phyloP scores from a whole-genome alignment of 2,888 invertebrate genomes.

The Apotomis turbidana region DNA sequence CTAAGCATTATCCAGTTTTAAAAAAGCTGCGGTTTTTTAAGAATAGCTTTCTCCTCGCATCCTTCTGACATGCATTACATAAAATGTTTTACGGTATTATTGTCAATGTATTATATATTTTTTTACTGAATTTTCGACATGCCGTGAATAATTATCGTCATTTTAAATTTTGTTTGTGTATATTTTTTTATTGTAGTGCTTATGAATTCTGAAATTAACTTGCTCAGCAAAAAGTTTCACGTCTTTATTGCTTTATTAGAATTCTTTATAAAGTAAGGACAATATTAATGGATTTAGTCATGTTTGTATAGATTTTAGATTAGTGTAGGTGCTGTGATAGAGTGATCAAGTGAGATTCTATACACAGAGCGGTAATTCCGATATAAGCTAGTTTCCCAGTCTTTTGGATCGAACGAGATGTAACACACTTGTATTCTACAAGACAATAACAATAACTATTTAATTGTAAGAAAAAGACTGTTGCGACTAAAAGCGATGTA shows the following conservation, averaged over 20 bases:
- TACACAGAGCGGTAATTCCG: too few species aligned
- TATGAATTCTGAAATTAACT: not conserved
- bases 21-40: too few species aligned
- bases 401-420: not conserved
- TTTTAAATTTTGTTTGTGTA: not conserved
- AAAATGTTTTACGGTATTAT: too few species aligned
- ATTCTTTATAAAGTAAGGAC: not conserved
- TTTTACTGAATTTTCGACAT: too few species aligned
- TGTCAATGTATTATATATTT: too few species aligned
- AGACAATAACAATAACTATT: constrained; percentile 41
- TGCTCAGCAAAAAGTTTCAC: not conserved
- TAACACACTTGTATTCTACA: not conserved
- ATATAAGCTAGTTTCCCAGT: too few species aligned
- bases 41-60: too few species aligned
- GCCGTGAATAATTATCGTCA: too few species aligned
- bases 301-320: not conserved
- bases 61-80: too few species aligned
- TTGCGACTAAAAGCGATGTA: constrained; percentile 59
- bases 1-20: too few species aligned
- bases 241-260: not conserved
- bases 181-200: not conserved
- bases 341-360: constrained; percentile 4
- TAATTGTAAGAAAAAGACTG: constrained; percentile 61
- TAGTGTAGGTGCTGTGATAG: constrained; percentile 17
- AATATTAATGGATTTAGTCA: not conserved